Conservation (phyloP, 2,797 vertebrate genomes). For the Phrynocephalus vlangalii region DNA sequence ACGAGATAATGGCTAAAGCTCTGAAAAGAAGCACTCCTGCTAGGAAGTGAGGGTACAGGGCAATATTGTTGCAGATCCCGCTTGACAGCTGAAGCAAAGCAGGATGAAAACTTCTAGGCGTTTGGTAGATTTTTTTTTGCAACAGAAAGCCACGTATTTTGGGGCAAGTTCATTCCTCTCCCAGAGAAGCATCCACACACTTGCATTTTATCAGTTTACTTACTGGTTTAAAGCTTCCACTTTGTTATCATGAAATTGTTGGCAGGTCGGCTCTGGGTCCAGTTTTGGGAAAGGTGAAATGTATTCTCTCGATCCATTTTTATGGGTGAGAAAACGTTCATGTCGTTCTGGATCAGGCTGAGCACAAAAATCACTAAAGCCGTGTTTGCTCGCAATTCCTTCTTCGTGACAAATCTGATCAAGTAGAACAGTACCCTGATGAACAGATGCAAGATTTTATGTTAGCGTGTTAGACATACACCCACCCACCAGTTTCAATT, state of each 20-base stretch:
- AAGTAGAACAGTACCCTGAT: conserved; percentile 32
- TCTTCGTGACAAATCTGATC: conserved; percentile 62
- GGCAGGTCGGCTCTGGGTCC: conserved; percentile 19
- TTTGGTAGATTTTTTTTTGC: not conserved
- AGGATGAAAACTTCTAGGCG: not conserved
- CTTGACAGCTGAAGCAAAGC: not conserved
- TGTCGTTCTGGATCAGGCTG: conserved; percentile 42
- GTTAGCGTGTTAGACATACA: not conserved
- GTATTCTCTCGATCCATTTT: not conserved
- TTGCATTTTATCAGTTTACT: not conserved
- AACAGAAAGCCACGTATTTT: not conserved
- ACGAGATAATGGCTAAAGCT: not conserved
- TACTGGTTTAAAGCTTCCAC: conserved; percentile 32
- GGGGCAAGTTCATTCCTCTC: not conserved
- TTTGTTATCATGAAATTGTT: conserved; percentile 38
- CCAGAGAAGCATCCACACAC: not conserved
- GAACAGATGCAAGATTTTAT: not conserved
- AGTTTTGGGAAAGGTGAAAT: conserved; percentile 17
- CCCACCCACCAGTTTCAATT: no score
- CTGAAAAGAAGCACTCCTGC: not conserved
- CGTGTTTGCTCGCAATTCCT: conserved; percentile 47
- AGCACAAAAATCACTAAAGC: conserved; percentile 57
- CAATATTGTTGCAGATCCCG: not conserved
- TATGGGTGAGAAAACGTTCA: conserved; percentile 52
- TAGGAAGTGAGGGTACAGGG: not conserved